These are phyloP conservation scores for Folsomia candida DNA, from an alignment of 2,888 invertebrate genomes.

Conservation along the genomic window DNA sequence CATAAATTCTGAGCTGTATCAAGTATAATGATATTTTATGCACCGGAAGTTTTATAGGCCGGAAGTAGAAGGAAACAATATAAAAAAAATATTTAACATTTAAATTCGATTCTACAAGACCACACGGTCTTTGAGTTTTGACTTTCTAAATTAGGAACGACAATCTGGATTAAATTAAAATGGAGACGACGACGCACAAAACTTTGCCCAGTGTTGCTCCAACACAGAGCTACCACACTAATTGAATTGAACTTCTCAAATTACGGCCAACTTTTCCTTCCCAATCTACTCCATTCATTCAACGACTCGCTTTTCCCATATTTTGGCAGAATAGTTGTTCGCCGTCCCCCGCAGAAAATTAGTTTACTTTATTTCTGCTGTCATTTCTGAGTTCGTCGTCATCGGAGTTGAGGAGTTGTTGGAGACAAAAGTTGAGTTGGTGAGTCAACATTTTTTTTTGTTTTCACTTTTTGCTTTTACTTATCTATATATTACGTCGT, in stretches of 20 bases:
- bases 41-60: too few species aligned
- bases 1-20: too few species aligned
- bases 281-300: neutral
- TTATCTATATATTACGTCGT: too few species aligned
- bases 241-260: conserved; percentile 10
- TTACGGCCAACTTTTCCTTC: neutral
- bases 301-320: neutral
- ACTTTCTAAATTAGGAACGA: neutral
- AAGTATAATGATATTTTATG: too few species aligned
- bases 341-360: too few species aligned
- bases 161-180: conserved; percentile 10
- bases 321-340: too few species aligned
- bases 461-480: neutral
- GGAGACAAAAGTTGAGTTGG: neutral
- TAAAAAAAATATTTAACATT: too few species aligned
- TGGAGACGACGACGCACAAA: neutral
- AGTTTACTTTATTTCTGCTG: too few species aligned
- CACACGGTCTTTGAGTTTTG: neutral
- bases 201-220: neutral
- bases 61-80: too few species aligned
- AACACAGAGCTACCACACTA: neutral
- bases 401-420: too few species aligned
- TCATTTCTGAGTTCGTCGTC: too few species aligned
- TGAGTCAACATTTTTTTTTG: neutral
- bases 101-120: too few species aligned